Percentiles rank a stretch among this genome's conserved stretches.
phyloP scores from a whole-genome alignment of 2,113 vertebrate genomes.

The Naja naja region DNA sequence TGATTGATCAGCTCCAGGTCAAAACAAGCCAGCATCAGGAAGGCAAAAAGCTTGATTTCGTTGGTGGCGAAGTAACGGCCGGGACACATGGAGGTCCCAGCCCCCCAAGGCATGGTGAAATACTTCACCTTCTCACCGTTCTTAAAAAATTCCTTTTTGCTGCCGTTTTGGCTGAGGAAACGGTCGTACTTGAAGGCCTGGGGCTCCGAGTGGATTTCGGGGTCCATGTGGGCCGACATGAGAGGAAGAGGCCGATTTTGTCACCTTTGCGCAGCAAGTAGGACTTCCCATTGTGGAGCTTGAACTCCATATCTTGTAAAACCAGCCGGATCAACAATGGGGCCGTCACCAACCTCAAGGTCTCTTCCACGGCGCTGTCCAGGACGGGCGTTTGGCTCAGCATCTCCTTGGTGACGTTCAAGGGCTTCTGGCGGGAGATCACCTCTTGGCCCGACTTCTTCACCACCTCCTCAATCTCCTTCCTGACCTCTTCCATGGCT shows the following conservation, averaged over 20 bases:
- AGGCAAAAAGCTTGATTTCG: constrained; percentile 87
- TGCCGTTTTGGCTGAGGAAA: constrained; percentile 78
- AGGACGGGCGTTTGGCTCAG: constrained; percentile 76
- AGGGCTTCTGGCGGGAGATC: constrained; percentile 26
- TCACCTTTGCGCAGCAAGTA: constrained; percentile 80
- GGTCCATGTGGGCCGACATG: constrained; percentile 78
- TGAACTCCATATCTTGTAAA: constrained; percentile 70
- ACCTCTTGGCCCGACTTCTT: constrained; percentile 68
- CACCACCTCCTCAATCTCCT: constrained; percentile 72
- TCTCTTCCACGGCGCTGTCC: constrained; percentile 90
- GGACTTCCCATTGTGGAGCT: constrained; percentile 67
- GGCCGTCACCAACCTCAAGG: constrained; percentile 73
- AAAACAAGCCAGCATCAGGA: constrained; percentile 83
- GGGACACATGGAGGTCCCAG: constrained; percentile 82
- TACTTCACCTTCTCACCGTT: constrained; percentile 82
- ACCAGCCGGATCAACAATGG: constrained; percentile 78
- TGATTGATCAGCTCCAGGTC: constrained; percentile 82
- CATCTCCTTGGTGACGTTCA: constrained; percentile 56
- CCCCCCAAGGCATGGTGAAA: constrained; percentile 90
- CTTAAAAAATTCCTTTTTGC: constrained; percentile 86
- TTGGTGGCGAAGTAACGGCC: constrained; percentile 85
- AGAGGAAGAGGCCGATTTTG: constrained; percentile 80
- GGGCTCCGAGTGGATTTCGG: constrained; percentile 84
- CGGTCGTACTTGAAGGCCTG: constrained; percentile 79
- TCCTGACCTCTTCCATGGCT: constrained; percentile 80